A percentile compares a stretch with the other conserved stretches of the same genome.
Evolutionary conservation across 2,113 vertebrate species (phyloP).

Genomic region (Guaruba guarouba): DNA sequence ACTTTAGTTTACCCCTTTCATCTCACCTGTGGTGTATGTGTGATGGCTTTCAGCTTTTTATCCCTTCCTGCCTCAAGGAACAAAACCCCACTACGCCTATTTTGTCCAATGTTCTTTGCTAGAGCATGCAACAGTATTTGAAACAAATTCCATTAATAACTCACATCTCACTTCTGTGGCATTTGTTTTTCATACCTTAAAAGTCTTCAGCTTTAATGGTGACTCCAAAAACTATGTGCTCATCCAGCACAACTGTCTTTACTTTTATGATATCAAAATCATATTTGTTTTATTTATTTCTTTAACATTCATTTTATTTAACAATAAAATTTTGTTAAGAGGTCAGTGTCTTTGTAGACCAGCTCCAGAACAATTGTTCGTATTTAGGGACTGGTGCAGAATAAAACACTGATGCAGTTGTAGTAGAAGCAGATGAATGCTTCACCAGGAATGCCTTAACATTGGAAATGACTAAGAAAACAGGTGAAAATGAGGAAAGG

Average conservation of each 20-base stretch:
- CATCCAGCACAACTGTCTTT: background rate
- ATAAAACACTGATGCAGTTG: background rate
- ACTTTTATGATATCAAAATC: background rate
- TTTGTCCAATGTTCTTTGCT: background rate
- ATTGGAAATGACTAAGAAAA: background rate
- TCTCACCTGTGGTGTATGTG: background rate
- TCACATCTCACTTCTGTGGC: background rate
- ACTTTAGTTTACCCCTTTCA: background rate
- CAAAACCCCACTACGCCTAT: background rate
- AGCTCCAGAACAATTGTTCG: background rate
- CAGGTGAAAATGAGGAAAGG: background rate
- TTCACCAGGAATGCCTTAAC: background rate
- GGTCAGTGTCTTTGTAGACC: background rate
- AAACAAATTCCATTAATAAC: background rate
- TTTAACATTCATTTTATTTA: background rate
- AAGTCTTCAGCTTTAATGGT: background rate
- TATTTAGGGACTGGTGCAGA: accelerated
- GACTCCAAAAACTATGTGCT: background rate
- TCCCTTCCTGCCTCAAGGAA: background rate
- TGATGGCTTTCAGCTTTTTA: background rate
- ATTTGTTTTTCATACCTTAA: background rate
- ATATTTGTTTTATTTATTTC: background rate
- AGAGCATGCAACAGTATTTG: background rate
- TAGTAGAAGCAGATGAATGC: background rate
- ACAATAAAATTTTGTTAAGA: background rate